A percentile compares a stretch with the other conserved stretches of the same genome.
phyloP scores from a whole-genome alignment of 2,888 invertebrate genomes.

The Epistrophe eligans region DNA sequence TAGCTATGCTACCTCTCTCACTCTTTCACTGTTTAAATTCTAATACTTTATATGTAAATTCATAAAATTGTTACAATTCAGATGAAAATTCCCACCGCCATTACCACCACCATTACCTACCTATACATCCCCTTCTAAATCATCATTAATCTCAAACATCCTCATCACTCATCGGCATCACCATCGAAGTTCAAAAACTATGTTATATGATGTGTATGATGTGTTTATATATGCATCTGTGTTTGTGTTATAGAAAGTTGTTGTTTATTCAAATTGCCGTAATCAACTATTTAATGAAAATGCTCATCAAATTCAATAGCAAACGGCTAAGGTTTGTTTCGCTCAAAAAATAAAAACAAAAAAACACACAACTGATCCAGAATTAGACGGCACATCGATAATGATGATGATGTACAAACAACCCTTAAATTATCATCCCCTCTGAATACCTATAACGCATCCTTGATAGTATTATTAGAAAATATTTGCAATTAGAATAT shows the following conservation, averaged over 20 bases:
- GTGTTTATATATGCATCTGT: background rate
- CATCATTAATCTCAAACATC: conserved; percentile 29
- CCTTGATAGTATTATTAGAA: conserved; percentile 1
- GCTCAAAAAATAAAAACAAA: background rate
- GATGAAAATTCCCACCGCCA: background rate
- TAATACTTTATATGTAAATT: conserved; percentile 58
- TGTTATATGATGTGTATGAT: too few species aligned
- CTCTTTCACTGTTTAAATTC: background rate
- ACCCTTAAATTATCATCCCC: background rate
- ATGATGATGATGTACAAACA: background rate
- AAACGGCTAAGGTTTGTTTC: conserved; percentile 27
- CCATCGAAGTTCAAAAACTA: conserved; percentile 13
- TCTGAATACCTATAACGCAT: too few species aligned
- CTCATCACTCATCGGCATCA: conserved; percentile 27
- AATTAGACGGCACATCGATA: background rate
- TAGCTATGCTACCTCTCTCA: background rate
- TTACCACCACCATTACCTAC: conserved; percentile 5
- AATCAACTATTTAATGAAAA: conserved; percentile 70
- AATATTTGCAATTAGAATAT: conserved; percentile 68
- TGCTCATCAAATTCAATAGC: conserved; percentile 61
- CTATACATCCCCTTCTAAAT: background rate
- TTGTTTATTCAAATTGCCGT: conserved; percentile 71
- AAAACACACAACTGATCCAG: background rate
- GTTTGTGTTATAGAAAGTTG: conserved; percentile 28
- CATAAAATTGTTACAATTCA: conserved; percentile 58